Base-by-base conservation (phyloP, 2,888 invertebrate species). In the Scaptomyza flava region DNA sequence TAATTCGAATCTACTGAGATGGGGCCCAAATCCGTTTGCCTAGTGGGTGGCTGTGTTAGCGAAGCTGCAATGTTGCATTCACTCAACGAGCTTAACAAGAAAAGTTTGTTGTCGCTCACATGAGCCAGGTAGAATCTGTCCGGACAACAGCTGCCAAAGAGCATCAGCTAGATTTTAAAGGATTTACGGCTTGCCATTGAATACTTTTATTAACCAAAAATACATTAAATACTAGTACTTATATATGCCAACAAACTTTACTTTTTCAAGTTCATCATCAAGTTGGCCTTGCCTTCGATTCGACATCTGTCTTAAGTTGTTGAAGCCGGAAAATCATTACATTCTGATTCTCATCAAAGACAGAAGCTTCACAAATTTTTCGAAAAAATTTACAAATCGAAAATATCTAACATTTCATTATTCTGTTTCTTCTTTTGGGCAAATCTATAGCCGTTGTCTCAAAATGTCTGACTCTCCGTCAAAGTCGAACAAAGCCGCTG, bases 71-170 rank as follows among this genome's bases (percentile, higher is more conserved):
- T 17, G 41, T 17, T 27, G 14, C 36, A 60, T 46, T 38, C 38
- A 60, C 45, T 31, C 60, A 45, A 59, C 36, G 36, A 38, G 60
- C 45, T 59, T 61, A 46, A 38, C 62, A 47, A 33, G 47, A 62
- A 61, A 46, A 47, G 33, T 62, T 23, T n/a, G n/a, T 23, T 36
- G 31, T 12, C 33, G 17, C 31, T 33, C 33, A 47, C 47, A 47
- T 30, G 46, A 46, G 31, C 17, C 46, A 46, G 31, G 14, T 31
- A 31, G 27, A 27, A 12, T 30, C 2, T 46, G 46, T 8, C 30
- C 46, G 30, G 27, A 17, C 6, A 27, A 47, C 31, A 47, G 31
- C 31, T 31, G 30, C n/a, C 9, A n/a, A 14, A 30, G 46, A 9
- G 9, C 7, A 42, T 17, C 27, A 38, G 41, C 41, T 48, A 50